Base-by-base conservation (phyloP, 2,888 invertebrate genomes). In the Hipparchia sbordonii region DNA sequence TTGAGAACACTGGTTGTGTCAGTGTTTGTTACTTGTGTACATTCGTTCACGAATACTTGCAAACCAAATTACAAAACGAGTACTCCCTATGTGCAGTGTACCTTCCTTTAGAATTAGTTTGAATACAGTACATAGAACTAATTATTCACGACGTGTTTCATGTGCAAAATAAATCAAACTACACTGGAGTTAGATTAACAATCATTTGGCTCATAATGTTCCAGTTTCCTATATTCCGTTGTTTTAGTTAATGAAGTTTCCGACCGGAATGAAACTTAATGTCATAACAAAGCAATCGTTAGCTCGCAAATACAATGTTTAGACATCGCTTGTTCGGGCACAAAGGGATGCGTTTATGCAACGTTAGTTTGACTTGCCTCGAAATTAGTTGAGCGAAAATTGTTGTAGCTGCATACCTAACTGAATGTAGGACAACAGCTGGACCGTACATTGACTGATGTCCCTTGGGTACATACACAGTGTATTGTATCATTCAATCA, bases 171-270 rank as follows among this genome's bases (percentile, higher is more conserved):
- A 57, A 67, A 67, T 56, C 56, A 33, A 59, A 68, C 46, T 8
- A 48, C 23, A 59, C 51, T 60, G 33, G 59, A 59, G 48, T 59
- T 48, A 51, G 13, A 48, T 59, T 59, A 6, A 67, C 67, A 67
- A 54, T 56, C 13, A 46, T 59, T 12, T 51, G 59, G 48, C 59
- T 68, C 60, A 68, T 59, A 59, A 68, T 60, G 68, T 68, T 68
- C 51, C 48, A 48, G 48, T 65, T 65, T 52, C 2, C 65, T 52
- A 51, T 48, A 48, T 51, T 68, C 68, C 33, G 6, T 51, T 68
- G 51, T 51, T 59, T 60, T 60, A 6, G 51, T 4, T 23, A 68
- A 48, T 68, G 33, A 51, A 60, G 57, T 59, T 60, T 60, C n/a
- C 3, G 51, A 4, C 48, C 33, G 33, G 33, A 13, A 33, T 60